Evolutionary conservation across 1,140 invertebrate genomes (phyloP).

Genomic region (Heliothis virescens): DNA sequence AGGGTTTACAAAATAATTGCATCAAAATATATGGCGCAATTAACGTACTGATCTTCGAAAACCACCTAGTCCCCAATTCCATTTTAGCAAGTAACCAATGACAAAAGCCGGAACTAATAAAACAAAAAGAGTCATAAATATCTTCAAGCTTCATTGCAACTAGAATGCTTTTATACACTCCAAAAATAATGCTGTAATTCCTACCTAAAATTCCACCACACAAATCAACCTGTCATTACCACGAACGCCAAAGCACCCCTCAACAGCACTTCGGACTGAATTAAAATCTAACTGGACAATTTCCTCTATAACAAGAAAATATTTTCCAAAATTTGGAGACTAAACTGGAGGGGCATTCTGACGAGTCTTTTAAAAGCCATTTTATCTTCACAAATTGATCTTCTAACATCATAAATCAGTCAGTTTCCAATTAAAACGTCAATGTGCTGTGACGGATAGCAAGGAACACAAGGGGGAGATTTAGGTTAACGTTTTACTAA

Average conservation of each 20-base stretch:
- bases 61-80: too few relatives aligned
- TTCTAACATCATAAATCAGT: conserved; percentile 47
- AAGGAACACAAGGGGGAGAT: conserved; percentile 50
- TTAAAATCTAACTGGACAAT: conserved; percentile 29
- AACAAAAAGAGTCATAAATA: too few relatives aligned
- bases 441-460: conserved; percentile 36
- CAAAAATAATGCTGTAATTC: not conserved
- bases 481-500: conserved; percentile 52
- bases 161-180: not conserved
- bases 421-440: conserved; percentile 52
- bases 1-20: too few relatives aligned
- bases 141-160: too few relatives aligned
- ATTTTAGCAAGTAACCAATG: too few relatives aligned
- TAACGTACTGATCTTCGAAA: too few relatives aligned
- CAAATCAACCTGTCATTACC: conserved; percentile 35
- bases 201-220: conserved; percentile 18
- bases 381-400: conserved; percentile 10
- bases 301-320: conserved; percentile 20
- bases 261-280: not conserved
- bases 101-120: too few relatives aligned
- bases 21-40: too few relatives aligned
- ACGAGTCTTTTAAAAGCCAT: conserved; percentile 43
- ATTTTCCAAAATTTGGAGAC: not conserved
- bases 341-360: not conserved
- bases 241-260: conserved; percentile 3